phyloP scores from a whole-genome alignment of 2,113 vertebrate species.

The Ptilonorhynchus violaceus region DNA sequence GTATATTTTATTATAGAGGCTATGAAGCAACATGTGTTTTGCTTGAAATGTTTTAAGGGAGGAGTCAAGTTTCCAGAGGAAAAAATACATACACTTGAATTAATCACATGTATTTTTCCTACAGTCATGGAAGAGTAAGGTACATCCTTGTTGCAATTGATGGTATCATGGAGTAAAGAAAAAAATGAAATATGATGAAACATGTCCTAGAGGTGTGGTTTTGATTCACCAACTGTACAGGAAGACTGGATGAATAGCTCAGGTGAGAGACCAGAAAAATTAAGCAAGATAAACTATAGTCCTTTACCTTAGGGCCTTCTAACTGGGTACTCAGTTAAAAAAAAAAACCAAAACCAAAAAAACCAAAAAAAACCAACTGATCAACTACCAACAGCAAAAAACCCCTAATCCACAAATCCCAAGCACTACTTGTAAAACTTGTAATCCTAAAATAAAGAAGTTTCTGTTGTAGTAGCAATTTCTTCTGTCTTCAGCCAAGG shows the following conservation, averaged over 20 bases:
- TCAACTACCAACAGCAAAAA: background rate
- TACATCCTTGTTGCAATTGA: background rate
- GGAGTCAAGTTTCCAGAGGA: background rate
- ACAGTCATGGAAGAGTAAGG: background rate
- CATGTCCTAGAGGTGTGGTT: background rate
- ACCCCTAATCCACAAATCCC: accelerated
- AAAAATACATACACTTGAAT: background rate
- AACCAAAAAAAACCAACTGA: no score
- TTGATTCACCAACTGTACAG: background rate
- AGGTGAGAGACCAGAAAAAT: background rate
- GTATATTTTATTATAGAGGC: background rate
- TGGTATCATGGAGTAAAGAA: background rate
- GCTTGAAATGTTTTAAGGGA: no score
- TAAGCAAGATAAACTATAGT: background rate
- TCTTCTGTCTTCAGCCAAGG: background rate
- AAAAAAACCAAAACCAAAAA: no score
- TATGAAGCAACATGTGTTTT: background rate
- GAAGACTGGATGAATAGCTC: background rate
- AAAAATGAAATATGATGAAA: background rate
- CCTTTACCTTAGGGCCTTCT: background rate
- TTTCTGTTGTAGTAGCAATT: background rate
- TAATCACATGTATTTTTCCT: background rate
- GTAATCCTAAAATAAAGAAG: background rate
- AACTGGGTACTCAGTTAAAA: background rate
- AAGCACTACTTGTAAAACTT: background rate